phyloP scores from a whole-genome alignment of 2,888 invertebrate species.

The Sphecodes monilicornis region DNA sequence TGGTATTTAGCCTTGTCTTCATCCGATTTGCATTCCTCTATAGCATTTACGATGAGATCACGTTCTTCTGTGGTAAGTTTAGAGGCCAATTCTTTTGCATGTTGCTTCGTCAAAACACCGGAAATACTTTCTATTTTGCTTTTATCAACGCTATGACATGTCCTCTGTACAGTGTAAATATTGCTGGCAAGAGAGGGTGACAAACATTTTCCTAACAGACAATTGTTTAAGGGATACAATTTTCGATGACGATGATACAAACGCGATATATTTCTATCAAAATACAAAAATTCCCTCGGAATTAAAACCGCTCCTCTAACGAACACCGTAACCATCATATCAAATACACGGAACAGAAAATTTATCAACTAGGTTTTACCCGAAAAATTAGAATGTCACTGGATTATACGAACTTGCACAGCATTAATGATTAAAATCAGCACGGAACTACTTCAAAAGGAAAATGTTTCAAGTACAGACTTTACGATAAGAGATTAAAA shows the following conservation, averaged over 20 bases:
- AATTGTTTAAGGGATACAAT: constrained; percentile 24
- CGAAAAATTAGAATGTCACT: not conserved
- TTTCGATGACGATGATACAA: constrained; percentile 43
- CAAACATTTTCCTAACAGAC: constrained; percentile 31
- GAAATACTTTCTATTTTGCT: constrained; percentile 42
- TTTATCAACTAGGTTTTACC: not conserved
- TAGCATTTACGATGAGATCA: constrained; percentile 88
- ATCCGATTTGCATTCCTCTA: constrained; percentile 91
- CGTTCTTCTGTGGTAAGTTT: constrained; percentile 91
- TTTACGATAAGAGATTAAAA: constrained; percentile 3
- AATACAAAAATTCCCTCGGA: constrained; percentile 39
- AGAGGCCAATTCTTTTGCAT: constrained; percentile 90
- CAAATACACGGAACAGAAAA: not conserved
- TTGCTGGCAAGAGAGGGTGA: not conserved
- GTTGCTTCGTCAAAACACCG: constrained; percentile 87
- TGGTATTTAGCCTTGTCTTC: constrained; percentile 91
- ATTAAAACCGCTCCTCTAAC: constrained; percentile 32
- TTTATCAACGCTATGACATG: constrained; percentile 26
- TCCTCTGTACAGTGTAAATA: constrained; percentile 32
- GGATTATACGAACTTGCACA: not conserved
- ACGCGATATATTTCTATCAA: constrained; percentile 43
- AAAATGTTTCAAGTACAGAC: constrained; percentile 20
- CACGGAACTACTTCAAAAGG: not conserved
- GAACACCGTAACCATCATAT: constrained; percentile 29
- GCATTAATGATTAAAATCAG: not conserved